phyloP scores from a whole-genome alignment of 2,888 invertebrate species.

The Agrilus mali region DNA sequence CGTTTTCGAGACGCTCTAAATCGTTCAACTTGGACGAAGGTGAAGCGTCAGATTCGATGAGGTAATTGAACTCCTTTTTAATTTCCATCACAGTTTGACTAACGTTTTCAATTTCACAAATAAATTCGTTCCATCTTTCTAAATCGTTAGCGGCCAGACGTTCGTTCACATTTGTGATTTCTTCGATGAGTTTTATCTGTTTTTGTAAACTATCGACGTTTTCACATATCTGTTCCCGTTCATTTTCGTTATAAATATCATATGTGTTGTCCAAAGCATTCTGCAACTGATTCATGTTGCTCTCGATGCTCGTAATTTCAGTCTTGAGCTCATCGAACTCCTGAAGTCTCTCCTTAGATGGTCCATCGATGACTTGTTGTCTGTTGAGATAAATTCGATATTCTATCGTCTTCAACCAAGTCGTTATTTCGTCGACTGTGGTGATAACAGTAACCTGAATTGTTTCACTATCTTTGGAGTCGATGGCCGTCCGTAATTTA shows the following conservation, averaged over 20 bases:
- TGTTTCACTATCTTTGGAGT: conserved; percentile 40
- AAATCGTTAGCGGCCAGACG: conserved; percentile 45
- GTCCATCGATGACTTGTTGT: conserved; percentile 43
- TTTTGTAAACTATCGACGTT: conserved; percentile 47
- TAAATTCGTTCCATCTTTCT: conserved; percentile 59
- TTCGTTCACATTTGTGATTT: conserved; percentile 49
- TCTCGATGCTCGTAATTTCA: conserved; percentile 53
- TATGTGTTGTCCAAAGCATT: conserved; percentile 39
- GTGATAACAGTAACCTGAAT: conserved; percentile 60
- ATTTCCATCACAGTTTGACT: conserved; percentile 38
- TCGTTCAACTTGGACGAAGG: conserved; percentile 54
- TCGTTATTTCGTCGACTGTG: conserved; percentile 68
- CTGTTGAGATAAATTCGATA: conserved; percentile 56
- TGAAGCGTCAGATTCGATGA: conserved; percentile 50
- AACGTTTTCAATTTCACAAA: conserved; percentile 49
- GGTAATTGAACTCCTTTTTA: conserved; percentile 40
- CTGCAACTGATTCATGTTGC: conserved; percentile 52
- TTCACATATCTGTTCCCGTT: conserved; percentile 37
- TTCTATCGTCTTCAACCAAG: conserved; percentile 76
- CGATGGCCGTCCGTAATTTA: conserved; percentile 45
- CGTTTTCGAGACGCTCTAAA: conserved; percentile 56
- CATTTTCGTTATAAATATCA: conserved; percentile 35
- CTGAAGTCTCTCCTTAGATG: conserved; percentile 45
- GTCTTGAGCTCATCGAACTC: conserved; percentile 50
- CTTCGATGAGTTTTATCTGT: conserved; percentile 59